Percentiles rank a stretch among this genome's conserved stretches.
phyloP scores from a whole-genome alignment of 2,113 vertebrate species.

The Cephalopholis sonnerati region DNA sequence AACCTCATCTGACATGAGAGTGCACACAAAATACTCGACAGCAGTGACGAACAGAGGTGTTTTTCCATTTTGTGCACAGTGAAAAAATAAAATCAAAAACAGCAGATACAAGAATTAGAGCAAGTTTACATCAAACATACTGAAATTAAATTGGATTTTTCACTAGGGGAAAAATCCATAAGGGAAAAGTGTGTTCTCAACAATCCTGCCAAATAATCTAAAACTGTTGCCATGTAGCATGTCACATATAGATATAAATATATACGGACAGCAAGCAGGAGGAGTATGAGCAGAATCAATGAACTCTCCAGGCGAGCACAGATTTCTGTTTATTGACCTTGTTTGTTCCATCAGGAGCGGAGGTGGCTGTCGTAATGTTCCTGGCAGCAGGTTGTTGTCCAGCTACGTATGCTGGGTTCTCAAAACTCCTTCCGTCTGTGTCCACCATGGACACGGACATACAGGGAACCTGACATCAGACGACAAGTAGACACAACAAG shows the following conservation, averaged over 20 bases:
- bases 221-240: not conserved
- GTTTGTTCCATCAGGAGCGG: conserved; percentile 33
- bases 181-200: not conserved
- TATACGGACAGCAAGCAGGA: not conserved
- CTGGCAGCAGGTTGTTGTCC: conserved; percentile 1
- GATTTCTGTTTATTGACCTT: conserved; percentile 54
- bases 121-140: not conserved
- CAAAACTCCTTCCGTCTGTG: conserved; percentile 63
- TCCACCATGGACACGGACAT: conserved; percentile 58
- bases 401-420: conserved; percentile 74
- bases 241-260: not conserved
- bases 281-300: conserved; percentile 12
- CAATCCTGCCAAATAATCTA: not conserved
- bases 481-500: not conserved
- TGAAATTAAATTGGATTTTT: not conserved
- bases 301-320: not conserved
- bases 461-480: conserved; percentile 65
- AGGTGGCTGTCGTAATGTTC: not conserved
- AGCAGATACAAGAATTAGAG: not conserved
- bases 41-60: too few species aligned
- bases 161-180: not conserved
- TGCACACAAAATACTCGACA: too few species aligned
- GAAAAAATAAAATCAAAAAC: too few species aligned
- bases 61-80: not conserved
- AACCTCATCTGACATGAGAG: not conserved